phyloP scores from a whole-genome alignment of 2,113 vertebrate species.

The Hippocampus abdominalis region DNA sequence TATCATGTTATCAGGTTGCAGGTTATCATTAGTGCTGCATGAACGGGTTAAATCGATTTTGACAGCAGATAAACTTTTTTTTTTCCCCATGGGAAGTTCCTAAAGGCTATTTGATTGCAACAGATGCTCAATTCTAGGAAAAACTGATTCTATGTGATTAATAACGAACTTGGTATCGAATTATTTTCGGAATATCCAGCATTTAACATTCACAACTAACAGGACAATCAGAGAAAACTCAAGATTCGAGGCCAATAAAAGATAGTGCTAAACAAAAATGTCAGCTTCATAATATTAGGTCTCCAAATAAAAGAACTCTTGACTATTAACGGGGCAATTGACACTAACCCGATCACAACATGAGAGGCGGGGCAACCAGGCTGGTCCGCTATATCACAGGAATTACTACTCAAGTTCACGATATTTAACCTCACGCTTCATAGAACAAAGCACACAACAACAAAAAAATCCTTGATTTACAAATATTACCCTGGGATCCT shows the following conservation, averaged over 20 bases:
- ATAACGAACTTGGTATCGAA: not conserved
- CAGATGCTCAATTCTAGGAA: not conserved
- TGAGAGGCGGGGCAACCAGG: not conserved
- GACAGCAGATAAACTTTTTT: not conserved
- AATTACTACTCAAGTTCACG: no score
- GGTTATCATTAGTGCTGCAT: no score
- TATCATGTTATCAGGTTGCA: no score
- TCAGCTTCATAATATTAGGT: not conserved
- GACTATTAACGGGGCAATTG: not conserved
- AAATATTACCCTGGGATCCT: no score
- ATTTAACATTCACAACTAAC: not conserved
- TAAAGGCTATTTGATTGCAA: not conserved
- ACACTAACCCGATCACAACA: not conserved
- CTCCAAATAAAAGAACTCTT: not conserved
- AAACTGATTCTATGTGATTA: not conserved
- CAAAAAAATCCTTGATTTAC: no score
- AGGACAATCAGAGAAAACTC: not conserved
- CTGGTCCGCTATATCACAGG: no score
- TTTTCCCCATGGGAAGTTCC: not conserved
- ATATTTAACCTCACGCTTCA: no score
- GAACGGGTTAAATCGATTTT: no score
- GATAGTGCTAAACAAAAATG: not conserved
- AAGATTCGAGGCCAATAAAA: not conserved
- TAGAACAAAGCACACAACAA: no score
- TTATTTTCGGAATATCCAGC: not conserved